A percentile compares a stretch with the other conserved stretches of the same genome.
Conservation (phyloP, 1,140 invertebrate species). For the Oppia nitens region DNA sequence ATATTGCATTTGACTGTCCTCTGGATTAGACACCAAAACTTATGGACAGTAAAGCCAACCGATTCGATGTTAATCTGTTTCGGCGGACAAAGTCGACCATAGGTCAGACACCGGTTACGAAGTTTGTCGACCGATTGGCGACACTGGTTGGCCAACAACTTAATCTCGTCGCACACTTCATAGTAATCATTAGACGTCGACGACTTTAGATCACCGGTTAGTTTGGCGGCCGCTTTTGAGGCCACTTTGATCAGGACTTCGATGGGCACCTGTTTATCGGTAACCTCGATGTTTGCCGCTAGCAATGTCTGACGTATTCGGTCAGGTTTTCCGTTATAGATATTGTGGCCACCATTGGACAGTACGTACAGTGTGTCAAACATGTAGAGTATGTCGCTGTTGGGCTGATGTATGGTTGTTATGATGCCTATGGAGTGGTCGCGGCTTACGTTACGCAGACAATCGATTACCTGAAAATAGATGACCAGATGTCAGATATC, state of each 20-base stretch:
- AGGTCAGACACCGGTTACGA: not conserved
- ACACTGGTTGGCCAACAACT: not conserved
- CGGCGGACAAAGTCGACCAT: not conserved
- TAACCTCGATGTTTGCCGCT: not conserved
- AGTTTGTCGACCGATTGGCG: not conserved
- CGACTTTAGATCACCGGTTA: no score
- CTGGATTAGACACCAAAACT: not conserved
- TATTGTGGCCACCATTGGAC: constrained; percentile 1
- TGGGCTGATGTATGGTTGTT: constrained; percentile 14
- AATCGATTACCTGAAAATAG: not conserved
- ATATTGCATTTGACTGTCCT: not conserved
- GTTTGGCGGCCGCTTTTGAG: not conserved
- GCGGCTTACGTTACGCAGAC: not conserved
- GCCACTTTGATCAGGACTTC: not conserved
- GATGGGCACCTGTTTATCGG: not conserved
- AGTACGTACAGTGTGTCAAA: constrained; percentile 7
- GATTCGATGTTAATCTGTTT: not conserved
- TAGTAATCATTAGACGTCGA: not conserved
- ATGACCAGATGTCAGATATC: not conserved
- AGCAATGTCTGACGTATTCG: not conserved
- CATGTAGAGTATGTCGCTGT: not conserved
- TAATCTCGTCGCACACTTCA: not conserved
- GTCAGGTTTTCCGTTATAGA: constrained; percentile 1
- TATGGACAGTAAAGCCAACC: not conserved
- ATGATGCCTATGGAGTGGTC: constrained; percentile 6